phyloP scores from a whole-genome alignment of 1,140 invertebrate species.

The Eueides isabella region DNA sequence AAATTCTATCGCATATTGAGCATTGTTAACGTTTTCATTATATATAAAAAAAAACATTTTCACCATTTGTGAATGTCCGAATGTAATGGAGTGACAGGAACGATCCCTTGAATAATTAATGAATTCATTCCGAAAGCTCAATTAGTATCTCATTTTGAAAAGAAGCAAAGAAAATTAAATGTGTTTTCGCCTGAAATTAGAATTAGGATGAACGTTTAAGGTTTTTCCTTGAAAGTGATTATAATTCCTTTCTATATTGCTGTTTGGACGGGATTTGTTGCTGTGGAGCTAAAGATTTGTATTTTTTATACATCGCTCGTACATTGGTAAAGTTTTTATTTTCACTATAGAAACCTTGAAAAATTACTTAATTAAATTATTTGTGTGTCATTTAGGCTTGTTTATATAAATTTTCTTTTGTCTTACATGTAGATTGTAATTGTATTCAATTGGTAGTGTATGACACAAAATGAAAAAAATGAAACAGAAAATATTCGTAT shows the following conservation, averaged over 20 bases:
- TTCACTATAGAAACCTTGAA: neutral
- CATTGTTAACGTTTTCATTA: constrained; percentile 13
- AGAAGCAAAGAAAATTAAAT: constrained; percentile 29
- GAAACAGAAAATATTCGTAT: no score
- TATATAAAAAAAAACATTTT: constrained; percentile 5
- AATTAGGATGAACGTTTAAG: constrained; percentile 13
- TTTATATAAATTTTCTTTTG: no score
- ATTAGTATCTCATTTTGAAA: constrained; percentile 42
- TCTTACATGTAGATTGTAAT: no score
- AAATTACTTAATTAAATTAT: no score
- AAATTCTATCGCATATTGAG: constrained; percentile 4
- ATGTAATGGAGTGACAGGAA: constrained; percentile 35
- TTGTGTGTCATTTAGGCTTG: no score
- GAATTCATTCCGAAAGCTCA: constrained; percentile 46
- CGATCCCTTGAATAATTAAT: constrained; percentile 49
- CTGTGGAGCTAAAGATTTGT: neutral
- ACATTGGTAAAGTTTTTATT: neutral
- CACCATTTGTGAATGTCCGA: constrained; percentile 23
- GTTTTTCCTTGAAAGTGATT: constrained; percentile 3
- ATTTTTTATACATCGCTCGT: neutral
- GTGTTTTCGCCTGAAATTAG: constrained; percentile 22
- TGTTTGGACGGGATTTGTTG: neutral
- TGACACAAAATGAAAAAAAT: no score
- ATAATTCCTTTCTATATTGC: constrained; percentile 4
- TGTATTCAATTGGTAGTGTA: no score